Conservation (phyloP, 2,888 invertebrate genomes). For the Phengaris arion region DNA sequence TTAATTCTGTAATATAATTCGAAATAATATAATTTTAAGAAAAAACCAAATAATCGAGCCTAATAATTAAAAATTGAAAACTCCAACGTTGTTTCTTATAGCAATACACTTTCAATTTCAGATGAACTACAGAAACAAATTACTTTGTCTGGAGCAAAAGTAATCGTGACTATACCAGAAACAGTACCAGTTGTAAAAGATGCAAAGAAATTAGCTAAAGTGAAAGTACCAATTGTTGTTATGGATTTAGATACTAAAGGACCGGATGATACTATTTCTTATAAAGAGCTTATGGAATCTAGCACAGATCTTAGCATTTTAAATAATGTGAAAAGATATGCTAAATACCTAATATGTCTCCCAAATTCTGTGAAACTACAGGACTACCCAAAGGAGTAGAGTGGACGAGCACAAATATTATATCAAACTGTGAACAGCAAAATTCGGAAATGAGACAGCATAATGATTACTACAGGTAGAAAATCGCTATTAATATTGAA, state of each 20-base stretch:
- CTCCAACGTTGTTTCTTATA: not conserved
- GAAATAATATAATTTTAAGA: too few species aligned
- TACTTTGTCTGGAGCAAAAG: conserved; percentile 74
- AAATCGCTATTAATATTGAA: not conserved
- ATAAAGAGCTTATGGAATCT: conserved; percentile 77
- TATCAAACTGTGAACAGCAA: conserved; percentile 70
- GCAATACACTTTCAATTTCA: conserved; percentile 46
- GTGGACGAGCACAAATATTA: conserved; percentile 79
- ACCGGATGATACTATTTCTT: conserved; percentile 79
- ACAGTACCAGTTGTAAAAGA: conserved; percentile 66
- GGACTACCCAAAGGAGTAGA: conserved; percentile 88
- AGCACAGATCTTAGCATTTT: conserved; percentile 70
- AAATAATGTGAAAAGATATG: conserved; percentile 55
- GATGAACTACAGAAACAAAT: conserved; percentile 83
- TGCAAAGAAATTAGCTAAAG: conserved; percentile 66
- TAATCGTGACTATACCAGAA: conserved; percentile 74
- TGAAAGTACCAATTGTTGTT: conserved; percentile 73
- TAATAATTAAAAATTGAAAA: too few species aligned
- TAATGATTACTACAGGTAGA: conserved; percentile 47
- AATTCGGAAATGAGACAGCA: conserved; percentile 50
- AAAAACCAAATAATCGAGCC: too few species aligned
- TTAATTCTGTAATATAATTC: too few species aligned
- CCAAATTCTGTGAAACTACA: conserved; percentile 92
- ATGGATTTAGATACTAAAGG: conserved; percentile 47
- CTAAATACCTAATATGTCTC: conserved; percentile 81